Percentiles rank a stretch among this genome's conserved stretches.
phyloP scores from a whole-genome alignment of 2,113 vertebrate species.

The Eidolon helvum region DNA sequence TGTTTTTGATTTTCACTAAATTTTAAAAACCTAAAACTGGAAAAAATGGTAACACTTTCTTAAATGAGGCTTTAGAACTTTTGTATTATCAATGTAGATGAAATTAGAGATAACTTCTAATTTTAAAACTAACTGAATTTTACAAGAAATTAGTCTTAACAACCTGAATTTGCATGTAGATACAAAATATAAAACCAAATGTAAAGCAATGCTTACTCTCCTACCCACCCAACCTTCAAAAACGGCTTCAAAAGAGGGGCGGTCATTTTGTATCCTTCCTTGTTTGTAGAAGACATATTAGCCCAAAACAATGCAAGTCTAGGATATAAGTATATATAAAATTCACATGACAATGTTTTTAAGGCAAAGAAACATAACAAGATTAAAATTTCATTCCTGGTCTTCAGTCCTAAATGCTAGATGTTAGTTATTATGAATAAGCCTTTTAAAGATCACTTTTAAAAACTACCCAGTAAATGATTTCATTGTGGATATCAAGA shows the following conservation, averaged over 20 bases:
- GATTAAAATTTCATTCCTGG: neutral
- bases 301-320: neutral
- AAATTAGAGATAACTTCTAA: neutral
- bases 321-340: neutral
- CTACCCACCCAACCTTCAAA: neutral
- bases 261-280: neutral
- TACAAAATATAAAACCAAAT: neutral
- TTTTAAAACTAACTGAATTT: neutral
- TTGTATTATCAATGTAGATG: neutral
- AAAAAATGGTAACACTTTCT: neutral
- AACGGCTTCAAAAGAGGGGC: neutral
- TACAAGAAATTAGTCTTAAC: neutral
- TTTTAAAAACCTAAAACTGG: neutral
- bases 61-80: neutral
- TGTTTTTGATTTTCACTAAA: neutral
- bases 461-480: neutral
- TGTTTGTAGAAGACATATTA: neutral
- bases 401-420: neutral
- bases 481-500: neutral
- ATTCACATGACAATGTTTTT: neutral
- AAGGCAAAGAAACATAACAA: conserved; percentile 8
- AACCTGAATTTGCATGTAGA: neutral
- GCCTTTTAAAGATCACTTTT: neutral
- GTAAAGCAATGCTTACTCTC: neutral
- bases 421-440: neutral